A percentile compares a stretch with the other conserved stretches of the same genome.
These are phyloP conservation scores for Zosterops lateralis DNA, from an alignment of 2,113 vertebrate species.

Conservation along the genomic window DNA sequence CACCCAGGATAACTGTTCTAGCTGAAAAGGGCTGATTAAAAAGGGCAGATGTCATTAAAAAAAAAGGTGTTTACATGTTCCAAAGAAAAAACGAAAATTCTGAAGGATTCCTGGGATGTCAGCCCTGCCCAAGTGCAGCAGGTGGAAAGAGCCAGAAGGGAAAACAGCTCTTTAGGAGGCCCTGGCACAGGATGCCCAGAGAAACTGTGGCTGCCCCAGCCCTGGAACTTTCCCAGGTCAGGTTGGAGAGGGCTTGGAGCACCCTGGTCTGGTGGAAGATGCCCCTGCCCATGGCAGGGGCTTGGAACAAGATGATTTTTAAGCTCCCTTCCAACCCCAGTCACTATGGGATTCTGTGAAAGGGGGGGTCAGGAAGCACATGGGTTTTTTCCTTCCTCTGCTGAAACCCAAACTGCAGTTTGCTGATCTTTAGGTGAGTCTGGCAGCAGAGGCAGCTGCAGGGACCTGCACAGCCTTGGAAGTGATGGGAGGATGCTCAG, in stretches of 20 bases:
- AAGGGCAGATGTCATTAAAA: neutral
- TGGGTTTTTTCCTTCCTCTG: neutral
- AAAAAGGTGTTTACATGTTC: neutral
- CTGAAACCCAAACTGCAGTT: neutral
- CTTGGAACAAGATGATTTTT: neutral
- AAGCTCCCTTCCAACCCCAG: neutral
- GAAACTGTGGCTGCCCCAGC: neutral
- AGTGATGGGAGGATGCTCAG: neutral
- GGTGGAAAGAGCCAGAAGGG: neutral
- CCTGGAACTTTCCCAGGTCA: neutral
- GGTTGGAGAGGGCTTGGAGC: rapidly evolving
- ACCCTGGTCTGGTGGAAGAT: rapidly evolving
- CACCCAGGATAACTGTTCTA: neutral
- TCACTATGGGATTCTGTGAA: neutral
- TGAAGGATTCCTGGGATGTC: neutral
- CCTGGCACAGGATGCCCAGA: neutral
- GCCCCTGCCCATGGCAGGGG: neutral
- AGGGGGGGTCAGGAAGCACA: neutral
- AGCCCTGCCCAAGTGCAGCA: neutral
- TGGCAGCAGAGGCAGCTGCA: neutral
- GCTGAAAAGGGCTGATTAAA: neutral
- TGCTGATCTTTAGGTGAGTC: no score
- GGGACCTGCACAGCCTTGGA: neutral
- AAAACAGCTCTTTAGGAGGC: neutral
- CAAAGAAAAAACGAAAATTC: neutral